Percentiles rank a stretch among this genome's conserved stretches.
These are phyloP conservation scores for Orussus abietinus DNA, from an alignment of 1,140 invertebrate genomes.

Conservation along the genomic window DNA sequence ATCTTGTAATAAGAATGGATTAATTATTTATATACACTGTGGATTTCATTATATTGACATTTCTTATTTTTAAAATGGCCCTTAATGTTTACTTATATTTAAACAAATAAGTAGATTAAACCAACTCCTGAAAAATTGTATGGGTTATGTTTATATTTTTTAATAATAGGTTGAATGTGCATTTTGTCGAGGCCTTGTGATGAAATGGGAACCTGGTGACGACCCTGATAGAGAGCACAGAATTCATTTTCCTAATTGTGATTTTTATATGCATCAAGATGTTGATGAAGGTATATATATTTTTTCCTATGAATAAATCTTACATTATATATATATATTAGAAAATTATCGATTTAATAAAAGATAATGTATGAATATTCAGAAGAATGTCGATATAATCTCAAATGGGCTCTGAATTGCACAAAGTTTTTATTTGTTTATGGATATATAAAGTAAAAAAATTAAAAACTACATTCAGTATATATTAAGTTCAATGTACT, in stretches of 20 bases:
- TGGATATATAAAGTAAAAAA: too few species aligned
- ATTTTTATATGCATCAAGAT: slow-evolving; percentile 51
- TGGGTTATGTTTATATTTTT: slow-evolving; percentile 17
- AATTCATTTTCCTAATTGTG: slow-evolving; percentile 67
- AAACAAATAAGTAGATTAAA: too few species aligned
- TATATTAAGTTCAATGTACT: too few species aligned
- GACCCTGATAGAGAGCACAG: slow-evolving; percentile 73
- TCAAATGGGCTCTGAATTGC: too few species aligned
- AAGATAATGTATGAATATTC: slow-evolving; percentile 1
- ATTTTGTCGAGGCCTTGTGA: slow-evolving; percentile 72
- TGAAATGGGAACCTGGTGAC: slow-evolving; percentile 69
- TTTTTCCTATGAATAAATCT: slow-evolving; percentile 2
- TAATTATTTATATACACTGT: slow-evolving; percentile 11
- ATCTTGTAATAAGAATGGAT: slow-evolving; percentile 7
- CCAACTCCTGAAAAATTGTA: too few species aligned
- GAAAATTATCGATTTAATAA: slow-evolving; percentile 11
- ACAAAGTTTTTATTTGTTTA: too few species aligned
- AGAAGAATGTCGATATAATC: slow-evolving; percentile 4
- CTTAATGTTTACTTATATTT: too few species aligned
- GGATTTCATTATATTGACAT: background rate
- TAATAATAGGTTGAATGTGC: slow-evolving; percentile 75
- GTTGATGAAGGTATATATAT: slow-evolving; percentile 33
- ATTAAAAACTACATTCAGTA: too few species aligned
- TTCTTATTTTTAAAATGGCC: background rate
- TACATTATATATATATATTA: slow-evolving; percentile 6